Base-by-base conservation (phyloP, 2,888 invertebrate species). In the Anorthoa munda region DNA sequence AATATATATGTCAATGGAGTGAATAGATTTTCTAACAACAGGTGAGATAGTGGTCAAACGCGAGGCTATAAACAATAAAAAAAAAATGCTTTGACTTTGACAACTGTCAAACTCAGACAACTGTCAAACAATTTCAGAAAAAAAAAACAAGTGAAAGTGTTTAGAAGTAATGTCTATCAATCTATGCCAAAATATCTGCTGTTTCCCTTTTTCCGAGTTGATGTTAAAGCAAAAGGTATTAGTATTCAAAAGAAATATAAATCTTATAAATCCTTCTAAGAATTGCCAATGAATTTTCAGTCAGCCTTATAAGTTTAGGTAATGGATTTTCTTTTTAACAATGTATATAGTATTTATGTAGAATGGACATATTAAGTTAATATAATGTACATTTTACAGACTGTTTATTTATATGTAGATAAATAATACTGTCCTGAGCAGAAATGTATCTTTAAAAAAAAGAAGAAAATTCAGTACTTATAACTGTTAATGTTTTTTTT, bases 341-440 rank as follows among this genome's bases (percentile, higher is more conserved):
- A 5, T 75, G 59, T 71, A 48, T 46, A 78, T 70, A 77, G 50
- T 58, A 53, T 78, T 71, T 60, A 55, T 48, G 45, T 60, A 79
- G 18, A 71, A 50, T 71, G 45, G 18, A 63, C 18, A 39, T 72
- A 39, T 48, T 21, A 26, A 18, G 68, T 56, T 63, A 50, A 5
- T 74, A 23, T 50, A 45, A 21, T 61, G 45, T 67, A 61, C 26
- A 75, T 75, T 59, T 48, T n/a, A 75, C 46, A 15, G 79, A 72
- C 79, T 79, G 79, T 75, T 60, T 31, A 53, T 58, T 72, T 21
- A 53, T 53, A 39, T 39, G 39, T 39, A 59, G 21, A 11, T 13
- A 9, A 39, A 11, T 13, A 9, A 39, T 45, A 59, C 15, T 39
- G 5, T 21, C 21, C 4, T 46, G 23, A 26, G 3, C 11, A 17